Percentiles rank a stretch among this genome's conserved stretches.
These are phyloP conservation scores for Rhynchophorus ferrugineus DNA, from an alignment of 1,140 invertebrate genomes.

Conservation along the genomic window DNA sequence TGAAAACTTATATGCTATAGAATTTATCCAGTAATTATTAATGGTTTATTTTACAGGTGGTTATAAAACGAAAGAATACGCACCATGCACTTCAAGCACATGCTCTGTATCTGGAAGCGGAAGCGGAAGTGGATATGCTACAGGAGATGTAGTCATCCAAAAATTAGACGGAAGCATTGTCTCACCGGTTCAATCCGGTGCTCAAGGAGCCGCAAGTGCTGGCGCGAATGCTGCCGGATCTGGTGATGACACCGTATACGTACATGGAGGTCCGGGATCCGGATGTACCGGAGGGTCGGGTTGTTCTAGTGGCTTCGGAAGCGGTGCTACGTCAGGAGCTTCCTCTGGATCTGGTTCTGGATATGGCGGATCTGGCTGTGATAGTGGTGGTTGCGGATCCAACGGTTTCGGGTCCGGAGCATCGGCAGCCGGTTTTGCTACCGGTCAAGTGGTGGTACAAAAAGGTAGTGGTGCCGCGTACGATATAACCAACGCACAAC, in stretches of 20 bases:
- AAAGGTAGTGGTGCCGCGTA: conserved; percentile 2
- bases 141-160: conserved; percentile 6
- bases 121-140: neutral
- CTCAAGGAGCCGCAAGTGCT: neutral
- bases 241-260: neutral
- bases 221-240: neutral
- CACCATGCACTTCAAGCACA: neutral
- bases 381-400: neutral
- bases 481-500: conserved; percentile 7
- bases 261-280: neutral
- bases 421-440: conserved; percentile 3
- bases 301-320: conserved; percentile 2
- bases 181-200: neutral
- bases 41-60: neutral
- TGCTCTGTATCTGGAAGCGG: neutral
- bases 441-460: conserved; percentile 13
- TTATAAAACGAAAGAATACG: neutral
- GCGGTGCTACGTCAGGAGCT: conserved; percentile 1
- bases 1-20: no score
- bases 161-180: conserved; percentile 5
- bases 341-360: neutral
- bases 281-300: neutral
- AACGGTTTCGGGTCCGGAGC: neutral
- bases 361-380: neutral
- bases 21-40: no score